These are phyloP conservation scores for Lepidocolaptes lacrymiger DNA, from an alignment of 2,797 vertebrate species.

Conservation along the genomic window DNA sequence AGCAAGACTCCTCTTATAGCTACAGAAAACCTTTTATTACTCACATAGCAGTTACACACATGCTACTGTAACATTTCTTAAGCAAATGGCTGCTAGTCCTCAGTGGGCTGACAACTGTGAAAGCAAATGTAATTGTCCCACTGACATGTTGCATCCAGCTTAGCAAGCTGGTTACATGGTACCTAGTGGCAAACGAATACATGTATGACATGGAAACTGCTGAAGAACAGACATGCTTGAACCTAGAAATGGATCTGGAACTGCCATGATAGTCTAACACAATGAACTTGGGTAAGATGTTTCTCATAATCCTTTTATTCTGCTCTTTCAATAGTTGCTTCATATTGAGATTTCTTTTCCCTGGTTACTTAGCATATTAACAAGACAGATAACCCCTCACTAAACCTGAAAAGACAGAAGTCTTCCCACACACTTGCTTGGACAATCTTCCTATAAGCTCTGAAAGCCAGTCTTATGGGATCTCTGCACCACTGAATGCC, in stretches of 20 bases:
- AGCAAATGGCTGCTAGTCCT: background rate
- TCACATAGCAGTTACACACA: background rate
- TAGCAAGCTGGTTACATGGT: background rate
- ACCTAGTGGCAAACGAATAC: background rate
- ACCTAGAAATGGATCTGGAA: background rate
- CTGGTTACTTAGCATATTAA: background rate
- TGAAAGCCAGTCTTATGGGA: background rate
- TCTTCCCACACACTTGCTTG: background rate
- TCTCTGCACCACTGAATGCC: background rate
- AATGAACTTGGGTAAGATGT: background rate
- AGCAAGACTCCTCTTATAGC: background rate
- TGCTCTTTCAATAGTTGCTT: background rate
- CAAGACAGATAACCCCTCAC: background rate
- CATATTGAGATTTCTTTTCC: background rate
- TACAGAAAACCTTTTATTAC: background rate
- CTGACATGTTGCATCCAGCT: background rate
- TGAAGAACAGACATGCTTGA: background rate
- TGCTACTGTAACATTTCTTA: background rate
- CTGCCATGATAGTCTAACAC: background rate
- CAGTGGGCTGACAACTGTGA: background rate
- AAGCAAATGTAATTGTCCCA: background rate
- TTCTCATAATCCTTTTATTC: background rate
- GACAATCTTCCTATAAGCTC: background rate
- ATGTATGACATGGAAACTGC: background rate
- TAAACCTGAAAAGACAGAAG: background rate